Base-by-base conservation (phyloP, 1,140 invertebrate species). In the Bombus affinis region DNA sequence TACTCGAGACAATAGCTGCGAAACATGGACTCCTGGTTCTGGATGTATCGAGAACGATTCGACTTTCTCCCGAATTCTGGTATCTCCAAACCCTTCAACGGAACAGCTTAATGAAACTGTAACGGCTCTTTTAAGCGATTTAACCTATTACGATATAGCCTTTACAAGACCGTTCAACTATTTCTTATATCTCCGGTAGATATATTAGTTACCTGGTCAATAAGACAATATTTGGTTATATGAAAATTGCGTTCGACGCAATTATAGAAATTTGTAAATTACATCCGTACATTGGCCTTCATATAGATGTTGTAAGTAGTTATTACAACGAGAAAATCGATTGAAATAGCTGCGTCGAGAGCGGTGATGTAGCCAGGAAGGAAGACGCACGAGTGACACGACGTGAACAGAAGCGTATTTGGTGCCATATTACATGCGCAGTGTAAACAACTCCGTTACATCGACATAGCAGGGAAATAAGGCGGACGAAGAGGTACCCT, bases 361-460 rank as follows among this genome's bases (percentile, higher is more conserved):
- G 53, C 1, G 44, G 28, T 44, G 62, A 22, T 70, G 39, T 18
- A 22, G 25, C 10, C 9, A 22, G 25, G 4, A 35, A 18, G 37
- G 53, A 53, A 53, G 47, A 53, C 47, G 18, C 15, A 3, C 59
- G n/a, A 66, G 42, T 57, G 62, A 77, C 76, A 37, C 8, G 71
- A 62, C 28, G 66, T 8, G 68, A 32, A 81, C n/a, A 37, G 76
- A 83, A 90, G 75, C 83, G 89, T 84, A 83, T 91, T 86, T 89
- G 83, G 86, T 89, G 92, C 90, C 92, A 94, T 93, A 92, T 95
- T 95, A 95, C 94, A 95, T 95, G 95, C 95, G 95, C 94, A 95
- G 94, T 95, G 95, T 95, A 95, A 95, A 95, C 95, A 95, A 95
- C 95, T 95, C 95, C 93, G 94, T 95, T 95, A 95, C 95, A 95